Base-by-base conservation (phyloP, 2,113 vertebrate species). In the Piprites chloris region DNA sequence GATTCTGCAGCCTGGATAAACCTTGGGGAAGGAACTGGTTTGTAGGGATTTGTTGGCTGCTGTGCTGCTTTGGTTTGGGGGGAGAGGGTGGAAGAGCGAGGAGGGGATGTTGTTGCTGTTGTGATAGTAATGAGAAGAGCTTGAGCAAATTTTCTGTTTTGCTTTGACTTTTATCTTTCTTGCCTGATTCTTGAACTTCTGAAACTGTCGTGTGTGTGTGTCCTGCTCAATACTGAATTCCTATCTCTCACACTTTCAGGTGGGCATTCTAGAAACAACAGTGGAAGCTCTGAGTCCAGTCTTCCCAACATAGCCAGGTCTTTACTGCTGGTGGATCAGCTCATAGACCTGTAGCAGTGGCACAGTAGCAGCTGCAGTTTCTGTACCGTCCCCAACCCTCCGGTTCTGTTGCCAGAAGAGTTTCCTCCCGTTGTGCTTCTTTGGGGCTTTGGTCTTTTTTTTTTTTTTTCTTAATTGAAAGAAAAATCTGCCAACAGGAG, bases 281-380 rank as follows among this genome's bases (percentile, higher is more conserved):
- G 99, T 99, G 99, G 99, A 99, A 99, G 99, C 98, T 99, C 99
- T 99, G 99, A 99, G 98, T 98, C 99, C 98, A 99, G 99, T 98
- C 99, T 99, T 98, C 99, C 99, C 98, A 99, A 98, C 99, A 98
- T 99, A 99, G 98, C 99, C 98, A 99, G 99, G 98, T 99, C 99
- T 98, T 98, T 99, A 95, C 99, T 99, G 98, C 99, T 99, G 98
- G 99, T 99, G 99, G 99, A 99, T 98, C 99, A 99, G 98, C 99
- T 99, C 98, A 99, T 99, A 99, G 99, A 99, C 98, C 99, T 99
- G 98, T 99, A 99, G 98, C 98, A 96, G 98, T 98, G 98, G 96
- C 97, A 97, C 97, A 98, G 97, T 98, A 98, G 98, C 98, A 97
- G 97, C 97, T 24, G 97, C 96, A 97, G 96, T 98, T 95, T 98